A percentile compares a stretch with the other conserved stretches of the same genome.
phyloP scores from a whole-genome alignment of 1,140 invertebrate genomes.

The Bilobella aurantiaca region DNA sequence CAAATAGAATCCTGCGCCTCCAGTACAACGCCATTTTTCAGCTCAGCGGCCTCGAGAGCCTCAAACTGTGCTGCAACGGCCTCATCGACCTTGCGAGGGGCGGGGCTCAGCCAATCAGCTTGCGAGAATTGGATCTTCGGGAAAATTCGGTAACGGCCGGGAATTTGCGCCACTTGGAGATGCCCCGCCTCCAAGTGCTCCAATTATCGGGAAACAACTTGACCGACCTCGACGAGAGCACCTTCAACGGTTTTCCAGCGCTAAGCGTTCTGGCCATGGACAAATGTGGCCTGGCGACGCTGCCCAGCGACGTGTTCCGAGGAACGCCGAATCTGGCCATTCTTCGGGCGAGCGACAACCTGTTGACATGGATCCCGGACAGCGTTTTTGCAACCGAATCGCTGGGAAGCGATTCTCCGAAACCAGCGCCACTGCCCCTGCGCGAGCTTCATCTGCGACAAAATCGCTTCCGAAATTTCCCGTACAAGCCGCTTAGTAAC shows the following conservation, averaged over 20 bases:
- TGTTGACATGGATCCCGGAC: constrained; percentile 33
- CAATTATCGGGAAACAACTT: constrained; percentile 67
- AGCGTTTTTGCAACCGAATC: constrained; percentile 41
- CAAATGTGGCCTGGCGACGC: constrained; percentile 51
- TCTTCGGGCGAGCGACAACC: constrained; percentile 38
- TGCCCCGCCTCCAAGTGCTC: constrained; percentile 59
- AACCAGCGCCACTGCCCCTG: constrained; percentile 46
- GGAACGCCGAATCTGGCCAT: constrained; percentile 37
- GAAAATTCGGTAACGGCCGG: constrained; percentile 53
- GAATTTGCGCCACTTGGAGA: constrained; percentile 48
- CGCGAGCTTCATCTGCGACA: constrained; percentile 61
- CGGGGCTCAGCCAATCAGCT: constrained; percentile 43
- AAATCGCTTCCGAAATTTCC: constrained; percentile 61
- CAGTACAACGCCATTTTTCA: constrained; percentile 40
- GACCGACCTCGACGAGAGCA: constrained; percentile 52
- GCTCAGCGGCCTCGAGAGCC: constrained; percentile 36
- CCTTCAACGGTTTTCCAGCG: constrained; percentile 60
- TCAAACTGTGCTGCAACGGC: constrained; percentile 34
- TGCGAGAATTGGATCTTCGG: constrained; percentile 59
- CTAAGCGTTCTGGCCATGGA: constrained; percentile 60
- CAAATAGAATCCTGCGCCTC: constrained; percentile 48
- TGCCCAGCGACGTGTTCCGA: constrained; percentile 56
- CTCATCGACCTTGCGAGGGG: constrained; percentile 23
- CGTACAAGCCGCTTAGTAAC: constrained; percentile 62
- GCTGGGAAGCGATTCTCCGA: constrained; percentile 51